phyloP scores from a whole-genome alignment of 2,113 vertebrate species.

The Podocnemis expansa region DNA sequence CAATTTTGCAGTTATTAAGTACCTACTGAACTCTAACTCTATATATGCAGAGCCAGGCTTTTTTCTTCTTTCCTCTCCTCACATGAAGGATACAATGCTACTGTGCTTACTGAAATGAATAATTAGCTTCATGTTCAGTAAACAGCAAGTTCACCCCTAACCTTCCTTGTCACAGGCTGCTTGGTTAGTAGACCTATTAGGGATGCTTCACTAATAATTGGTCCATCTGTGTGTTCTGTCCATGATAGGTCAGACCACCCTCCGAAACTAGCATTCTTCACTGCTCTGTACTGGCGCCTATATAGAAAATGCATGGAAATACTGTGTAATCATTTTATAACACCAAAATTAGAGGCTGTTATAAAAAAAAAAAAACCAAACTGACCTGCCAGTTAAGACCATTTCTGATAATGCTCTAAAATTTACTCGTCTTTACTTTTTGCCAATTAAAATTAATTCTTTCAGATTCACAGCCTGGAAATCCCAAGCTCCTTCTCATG shows the following conservation, averaged over 20 bases:
- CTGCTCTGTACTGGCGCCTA: background rate
- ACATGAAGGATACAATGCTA: constrained; percentile 10
- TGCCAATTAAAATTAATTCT: constrained; percentile 78
- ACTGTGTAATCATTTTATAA: background rate
- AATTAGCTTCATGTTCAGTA: constrained; percentile 56
- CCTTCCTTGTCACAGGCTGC: background rate
- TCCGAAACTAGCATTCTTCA: background rate
- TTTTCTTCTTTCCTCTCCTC: constrained; percentile 43
- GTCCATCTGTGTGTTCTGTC: background rate
- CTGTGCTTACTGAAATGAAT: constrained; percentile 31
- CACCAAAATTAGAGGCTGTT: constrained; percentile 33
- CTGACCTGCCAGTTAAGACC: background rate
- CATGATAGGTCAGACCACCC: background rate
- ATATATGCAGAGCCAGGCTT: background rate
- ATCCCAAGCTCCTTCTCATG: constrained; percentile 71
- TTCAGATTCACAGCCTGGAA: constrained; percentile 63
- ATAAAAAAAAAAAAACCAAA: constrained; percentile 61
- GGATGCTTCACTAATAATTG: constrained; percentile 21
- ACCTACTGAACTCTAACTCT: constrained; percentile 58
- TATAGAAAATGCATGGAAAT: constrained; percentile 27
- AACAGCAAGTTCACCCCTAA: constrained; percentile 39
- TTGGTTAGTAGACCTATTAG: constrained; percentile 31
- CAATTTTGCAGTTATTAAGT: constrained; percentile 69
- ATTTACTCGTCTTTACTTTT: constrained; percentile 66
- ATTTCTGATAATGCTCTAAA: constrained; percentile 30